Evolutionary conservation across 2,888 invertebrate genomes (phyloP).

Genomic region (Thalpophila matura): DNA sequence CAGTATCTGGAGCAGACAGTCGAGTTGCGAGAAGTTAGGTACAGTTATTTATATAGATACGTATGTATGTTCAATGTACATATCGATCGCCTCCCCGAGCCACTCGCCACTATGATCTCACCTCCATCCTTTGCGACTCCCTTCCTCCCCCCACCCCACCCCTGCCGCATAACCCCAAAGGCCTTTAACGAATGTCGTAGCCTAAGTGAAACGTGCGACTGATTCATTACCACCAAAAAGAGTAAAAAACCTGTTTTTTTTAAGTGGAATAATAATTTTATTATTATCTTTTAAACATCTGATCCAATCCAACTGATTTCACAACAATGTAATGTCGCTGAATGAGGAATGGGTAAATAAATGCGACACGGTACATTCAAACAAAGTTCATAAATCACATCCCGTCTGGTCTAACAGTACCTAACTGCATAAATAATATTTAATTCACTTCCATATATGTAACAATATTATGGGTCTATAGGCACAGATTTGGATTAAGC

Average conservation of each 20-base stretch:
- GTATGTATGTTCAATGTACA: slow-evolving; percentile 90
- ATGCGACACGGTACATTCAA: background rate
- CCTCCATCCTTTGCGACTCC: slow-evolving; percentile 88
- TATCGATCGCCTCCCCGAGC: slow-evolving; percentile 90
- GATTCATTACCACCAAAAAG: slow-evolving; percentile 50
- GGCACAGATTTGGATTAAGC: too few species aligned
- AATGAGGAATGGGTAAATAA: background rate
- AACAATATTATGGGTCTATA: too few species aligned
- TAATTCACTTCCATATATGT: slow-evolving; percentile 14
- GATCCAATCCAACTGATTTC: background rate
- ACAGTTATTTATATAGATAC: slow-evolving; percentile 89
- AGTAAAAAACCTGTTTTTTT: slow-evolving; percentile 1
- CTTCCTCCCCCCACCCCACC: slow-evolving; percentile 72
- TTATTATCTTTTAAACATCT: background rate
- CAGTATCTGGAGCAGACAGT: slow-evolving; percentile 90
- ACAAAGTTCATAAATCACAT: slow-evolving; percentile 23
- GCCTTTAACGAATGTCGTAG: slow-evolving; percentile 80
- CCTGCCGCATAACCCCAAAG: slow-evolving; percentile 83
- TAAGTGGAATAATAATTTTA: background rate
- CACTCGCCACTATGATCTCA: slow-evolving; percentile 91
- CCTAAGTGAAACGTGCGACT: slow-evolving; percentile 66
- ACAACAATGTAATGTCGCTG: background rate
- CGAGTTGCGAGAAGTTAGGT: slow-evolving; percentile 89
- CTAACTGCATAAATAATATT: slow-evolving; percentile 3
- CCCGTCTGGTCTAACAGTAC: slow-evolving; percentile 35